phyloP scores from a whole-genome alignment of 2,888 invertebrate genomes.

The Caenorhabditis wallacei region DNA sequence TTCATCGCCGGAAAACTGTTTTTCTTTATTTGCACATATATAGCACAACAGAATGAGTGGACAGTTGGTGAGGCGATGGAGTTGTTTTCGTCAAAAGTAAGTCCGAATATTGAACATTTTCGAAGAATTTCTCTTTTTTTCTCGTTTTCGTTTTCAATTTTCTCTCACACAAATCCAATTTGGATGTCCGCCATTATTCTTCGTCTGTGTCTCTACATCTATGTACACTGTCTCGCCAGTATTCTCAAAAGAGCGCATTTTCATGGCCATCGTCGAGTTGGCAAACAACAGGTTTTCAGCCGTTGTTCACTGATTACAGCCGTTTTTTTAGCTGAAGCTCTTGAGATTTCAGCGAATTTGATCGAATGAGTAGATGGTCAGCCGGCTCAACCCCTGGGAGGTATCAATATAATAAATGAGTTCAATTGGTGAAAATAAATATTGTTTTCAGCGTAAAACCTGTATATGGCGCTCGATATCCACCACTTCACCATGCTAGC shows the following conservation, averaged over 20 bases:
- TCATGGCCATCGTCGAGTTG: constrained; percentile 41
- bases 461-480: constrained; percentile 83
- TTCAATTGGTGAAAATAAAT: background rate
- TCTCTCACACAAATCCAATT: constrained; percentile 40
- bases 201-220: constrained; percentile 38
- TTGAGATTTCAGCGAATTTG: constrained; percentile 31
- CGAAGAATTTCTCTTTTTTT: background rate
- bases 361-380: constrained; percentile 74
- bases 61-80: constrained; percentile 33
- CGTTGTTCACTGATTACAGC: constrained; percentile 7
- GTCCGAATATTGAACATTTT: constrained; percentile 24
- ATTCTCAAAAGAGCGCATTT: constrained; percentile 46
- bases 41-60: constrained; percentile 34
- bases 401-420: constrained; percentile 53
- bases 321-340: constrained; percentile 28
- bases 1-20: constrained; percentile 36
- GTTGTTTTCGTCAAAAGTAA: constrained; percentile 52
- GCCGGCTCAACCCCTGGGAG: constrained; percentile 73
- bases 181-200: constrained; percentile 28
- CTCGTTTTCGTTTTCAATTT: constrained; percentile 12
- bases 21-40: constrained; percentile 31
- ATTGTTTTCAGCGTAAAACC: constrained; percentile 78
- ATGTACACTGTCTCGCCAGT: constrained; percentile 7
- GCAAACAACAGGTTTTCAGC: constrained; percentile 40
- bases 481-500: constrained; percentile 76